A percentile compares a stretch with the other conserved stretches of the same genome.
These are phyloP conservation scores for Hymenopus coronatus DNA, from an alignment of 2,888 invertebrate species.

Conservation along the genomic window DNA sequence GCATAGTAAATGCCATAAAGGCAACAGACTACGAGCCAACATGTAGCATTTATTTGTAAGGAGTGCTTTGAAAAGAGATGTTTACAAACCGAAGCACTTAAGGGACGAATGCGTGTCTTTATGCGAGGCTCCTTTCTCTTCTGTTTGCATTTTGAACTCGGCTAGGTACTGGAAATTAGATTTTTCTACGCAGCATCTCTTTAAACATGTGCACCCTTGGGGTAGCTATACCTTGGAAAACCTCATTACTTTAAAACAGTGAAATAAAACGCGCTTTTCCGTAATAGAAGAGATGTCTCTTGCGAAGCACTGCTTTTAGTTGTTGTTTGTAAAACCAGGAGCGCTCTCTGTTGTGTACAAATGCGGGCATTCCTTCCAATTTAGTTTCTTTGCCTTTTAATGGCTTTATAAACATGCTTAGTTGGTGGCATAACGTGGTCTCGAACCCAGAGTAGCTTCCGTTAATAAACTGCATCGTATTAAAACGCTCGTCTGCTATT, in stretches of 20 bases:
- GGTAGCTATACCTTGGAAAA: background rate
- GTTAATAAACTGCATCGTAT: no score
- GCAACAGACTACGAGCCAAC: no score
- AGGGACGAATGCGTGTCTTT: background rate
- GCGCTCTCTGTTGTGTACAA: no score
- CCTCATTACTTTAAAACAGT: background rate
- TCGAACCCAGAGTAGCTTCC: no score
- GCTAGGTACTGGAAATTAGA: background rate
- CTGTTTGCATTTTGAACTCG: background rate
- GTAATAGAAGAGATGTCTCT: background rate
- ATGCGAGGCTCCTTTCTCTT: background rate
- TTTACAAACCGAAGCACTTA: background rate
- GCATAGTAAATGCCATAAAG: no score
- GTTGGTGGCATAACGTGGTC: no score
- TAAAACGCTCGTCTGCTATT: no score
- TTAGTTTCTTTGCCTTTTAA: no score
- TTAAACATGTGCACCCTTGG: background rate
- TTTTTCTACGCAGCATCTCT: background rate
- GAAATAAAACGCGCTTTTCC: background rate
- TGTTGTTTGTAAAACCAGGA: no score
- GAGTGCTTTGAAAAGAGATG: background rate
- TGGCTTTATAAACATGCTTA: no score
- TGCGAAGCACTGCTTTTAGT: background rate
- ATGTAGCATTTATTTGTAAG: background rate
- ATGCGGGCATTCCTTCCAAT: no score